Conservation (phyloP, 2,888 invertebrate genomes). For the Volucella zonaria region DNA sequence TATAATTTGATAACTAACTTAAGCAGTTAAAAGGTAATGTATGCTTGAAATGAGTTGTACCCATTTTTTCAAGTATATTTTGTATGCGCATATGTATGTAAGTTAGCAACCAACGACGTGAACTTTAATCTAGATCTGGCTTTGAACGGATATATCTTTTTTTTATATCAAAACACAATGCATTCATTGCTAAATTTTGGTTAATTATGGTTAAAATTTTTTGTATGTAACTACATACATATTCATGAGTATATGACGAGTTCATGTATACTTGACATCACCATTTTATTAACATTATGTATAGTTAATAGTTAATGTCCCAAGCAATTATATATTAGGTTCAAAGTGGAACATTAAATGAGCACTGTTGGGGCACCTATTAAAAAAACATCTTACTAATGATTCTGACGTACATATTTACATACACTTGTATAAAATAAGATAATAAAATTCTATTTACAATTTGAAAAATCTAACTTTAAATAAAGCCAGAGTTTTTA, state of each 20-base stretch:
- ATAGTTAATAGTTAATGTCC: conserved; percentile 50
- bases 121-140: neutral
- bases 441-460: neutral
- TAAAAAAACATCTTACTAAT: conserved; percentile 23
- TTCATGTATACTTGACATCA: conserved; percentile 65
- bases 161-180: conserved; percentile 33
- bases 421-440: neutral
- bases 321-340: conserved; percentile 43
- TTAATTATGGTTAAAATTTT: conserved; percentile 43
- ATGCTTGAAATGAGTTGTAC: too few relatives aligned
- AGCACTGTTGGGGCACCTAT: conserved; percentile 35
- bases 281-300: conserved; percentile 59
- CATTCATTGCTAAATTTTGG: conserved; percentile 24
- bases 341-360: conserved; percentile 58
- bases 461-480: too few relatives aligned
- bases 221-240: neutral
- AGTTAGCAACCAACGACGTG: neutral
- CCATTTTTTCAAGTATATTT: neutral
- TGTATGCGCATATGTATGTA: neutral
- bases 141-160: conserved; percentile 25
- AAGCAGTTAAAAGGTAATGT: too few relatives aligned
- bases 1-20: too few relatives aligned
- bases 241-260: conserved; percentile 20
- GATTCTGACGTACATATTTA: conserved; percentile 21
- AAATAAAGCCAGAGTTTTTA: too few relatives aligned